Evolutionary conservation across 1,140 invertebrate species (phyloP), one percentile per base, ranked within the genome.

Genomic region (Triops cancriformis): DNA sequence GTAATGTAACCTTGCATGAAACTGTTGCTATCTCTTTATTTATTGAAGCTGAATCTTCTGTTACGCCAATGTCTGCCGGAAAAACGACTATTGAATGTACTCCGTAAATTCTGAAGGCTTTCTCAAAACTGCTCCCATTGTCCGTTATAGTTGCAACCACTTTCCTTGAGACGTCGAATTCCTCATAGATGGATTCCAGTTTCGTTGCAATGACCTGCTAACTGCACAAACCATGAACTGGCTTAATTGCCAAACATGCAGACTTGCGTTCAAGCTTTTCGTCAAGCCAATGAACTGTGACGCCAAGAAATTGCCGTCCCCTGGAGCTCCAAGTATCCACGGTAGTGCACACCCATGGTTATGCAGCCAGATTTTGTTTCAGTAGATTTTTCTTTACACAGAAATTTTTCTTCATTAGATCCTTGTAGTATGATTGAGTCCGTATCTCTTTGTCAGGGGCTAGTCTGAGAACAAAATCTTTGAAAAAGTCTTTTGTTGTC

Each of bases 321-420:
- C n/a, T n/a, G n/a, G n/a, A n/a, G n/a, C n/a, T n/a, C 73, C 73
- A 74, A 18, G 23, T 10, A 28, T 74, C 73, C 18, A 27, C 73
- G 7, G 73, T 74, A 26, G 73, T 74, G 28, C 73, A 74, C 3
- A 74, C 73, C 73, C 73, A 74, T 12, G 5, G 28, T 74, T 6
- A 23, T 74, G 10, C 3, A 23, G 6, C 73, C 5, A 74, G 73
- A 9, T 10, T 9, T 27, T 74, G 5, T 74, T 74, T 74, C 2
- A 74, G 41, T 2, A 27, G 3, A 5, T n/a, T n/a, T 23, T 74
- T 74, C 2, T 31, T 74, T 41, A 37, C n/a, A n/a, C 7, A 10
- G 18, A 74, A 74, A 74, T 28, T 1, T 4, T 23, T 5, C 10
- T 28, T n/a, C 10, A 74, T 28, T 1, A 27, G 28, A 37, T 74